Conservation (phyloP, 1,140 invertebrate genomes). For the Saxidomus purpurata region DNA sequence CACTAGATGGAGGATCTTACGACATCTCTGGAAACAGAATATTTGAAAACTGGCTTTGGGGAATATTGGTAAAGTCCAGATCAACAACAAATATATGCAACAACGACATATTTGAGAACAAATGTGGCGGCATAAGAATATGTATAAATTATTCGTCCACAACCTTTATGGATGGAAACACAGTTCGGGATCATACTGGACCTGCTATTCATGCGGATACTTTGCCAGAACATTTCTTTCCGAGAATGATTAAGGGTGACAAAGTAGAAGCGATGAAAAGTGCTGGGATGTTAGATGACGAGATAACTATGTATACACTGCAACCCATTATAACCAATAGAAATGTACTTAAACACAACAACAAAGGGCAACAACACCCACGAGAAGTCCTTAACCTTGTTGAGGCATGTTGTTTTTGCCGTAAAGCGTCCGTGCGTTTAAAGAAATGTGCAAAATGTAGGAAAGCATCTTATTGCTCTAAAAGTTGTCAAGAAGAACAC, state of each 20-base stretch:
- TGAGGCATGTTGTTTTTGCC: conserved; percentile 43
- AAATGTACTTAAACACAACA: conserved; percentile 9
- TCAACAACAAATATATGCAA: conserved; percentile 22
- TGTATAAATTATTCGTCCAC: conserved; percentile 50
- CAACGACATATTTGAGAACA: conserved; percentile 66
- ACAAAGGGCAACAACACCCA: conserved; percentile 31
- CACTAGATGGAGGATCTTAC: conserved; percentile 31
- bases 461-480: conserved; percentile 56
- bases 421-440: neutral
- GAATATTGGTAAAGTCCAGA: conserved; percentile 36
- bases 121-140: conserved; percentile 61
- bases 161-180: conserved; percentile 52
- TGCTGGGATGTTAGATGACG: conserved; percentile 24
- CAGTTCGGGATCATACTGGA: conserved; percentile 52
- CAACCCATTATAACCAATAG: conserved; percentile 2
- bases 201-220: conserved; percentile 7
- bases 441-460: conserved; percentile 43
- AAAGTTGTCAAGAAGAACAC: conserved; percentile 49
- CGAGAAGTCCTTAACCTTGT: neutral
- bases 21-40: neutral
- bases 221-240: neutral
- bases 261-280: neutral
- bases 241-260: neutral
- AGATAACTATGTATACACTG: neutral
- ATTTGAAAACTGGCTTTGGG: conserved; percentile 61